These are phyloP conservation scores for Bothrops jararaca DNA, from an alignment of 2,113 vertebrate genomes.

Conservation along the genomic window DNA sequence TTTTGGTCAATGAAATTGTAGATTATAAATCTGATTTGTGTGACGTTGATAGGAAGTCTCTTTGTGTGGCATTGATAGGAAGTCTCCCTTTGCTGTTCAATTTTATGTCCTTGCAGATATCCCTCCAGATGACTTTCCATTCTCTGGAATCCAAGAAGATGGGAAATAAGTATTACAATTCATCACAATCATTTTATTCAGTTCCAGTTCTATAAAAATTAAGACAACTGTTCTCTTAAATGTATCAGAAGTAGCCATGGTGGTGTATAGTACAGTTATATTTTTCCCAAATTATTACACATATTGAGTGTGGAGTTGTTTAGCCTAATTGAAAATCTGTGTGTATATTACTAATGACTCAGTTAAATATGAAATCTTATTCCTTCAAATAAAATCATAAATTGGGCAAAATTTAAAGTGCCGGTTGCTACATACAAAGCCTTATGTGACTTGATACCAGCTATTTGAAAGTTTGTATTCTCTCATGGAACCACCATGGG, in stretches of 20 bases:
- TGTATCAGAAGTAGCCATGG: not conserved
- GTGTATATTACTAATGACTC: not conserved
- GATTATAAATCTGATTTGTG: not conserved
- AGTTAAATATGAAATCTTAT: not conserved
- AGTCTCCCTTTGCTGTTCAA: not conserved
- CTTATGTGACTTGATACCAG: not conserved
- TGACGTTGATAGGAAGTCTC: not conserved
- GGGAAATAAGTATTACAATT: not conserved
- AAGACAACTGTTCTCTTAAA: not conserved
- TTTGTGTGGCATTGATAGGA: not conserved
- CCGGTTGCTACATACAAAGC: not conserved
- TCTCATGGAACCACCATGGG: not conserved
- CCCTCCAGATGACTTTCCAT: not conserved
- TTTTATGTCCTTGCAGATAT: not conserved
- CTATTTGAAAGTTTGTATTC: not conserved
- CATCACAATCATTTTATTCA: not conserved
- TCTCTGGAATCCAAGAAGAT: not conserved
- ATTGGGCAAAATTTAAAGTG: not conserved
- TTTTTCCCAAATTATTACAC: not conserved
- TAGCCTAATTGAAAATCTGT: not conserved
- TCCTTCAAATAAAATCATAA: not conserved
- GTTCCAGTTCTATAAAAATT: not conserved
- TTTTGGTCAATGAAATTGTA: not conserved
- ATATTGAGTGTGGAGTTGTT: not conserved
- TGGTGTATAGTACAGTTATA: not conserved